Base-by-base conservation (phyloP, 2,888 invertebrate genomes). In the Xestobium rufovillosum region DNA sequence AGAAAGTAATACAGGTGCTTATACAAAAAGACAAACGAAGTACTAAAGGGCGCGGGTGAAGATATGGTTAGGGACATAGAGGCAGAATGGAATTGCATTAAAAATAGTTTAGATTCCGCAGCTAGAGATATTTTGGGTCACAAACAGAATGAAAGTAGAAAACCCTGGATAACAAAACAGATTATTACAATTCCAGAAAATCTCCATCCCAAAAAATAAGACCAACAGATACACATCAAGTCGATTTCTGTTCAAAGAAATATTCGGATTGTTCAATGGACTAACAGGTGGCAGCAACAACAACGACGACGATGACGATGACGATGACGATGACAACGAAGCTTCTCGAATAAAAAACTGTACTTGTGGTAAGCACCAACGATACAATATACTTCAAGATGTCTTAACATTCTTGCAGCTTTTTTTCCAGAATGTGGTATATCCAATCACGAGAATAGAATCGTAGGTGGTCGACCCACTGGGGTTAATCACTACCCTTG, bases 401-500 rank as follows among this genome's bases (percentile, higher is more conserved):
- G 15, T 29, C 37, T 26, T 28, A 3, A 17, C 9, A 3, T 38
- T 36, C 10, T 31, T 29, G 16, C 13, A 44, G 38, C 41, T 32
- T 44, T 44, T 31, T 48, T 66, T 66, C 30, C 66, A 87, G 87
- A 88, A 66, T 88, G 88, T 57, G 87, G 88, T 23, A 70, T 81
- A 39, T 72, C 83, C 1, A 88, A 85, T 68, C 86, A 87, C 69
- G 87, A 89, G 69, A 84, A 83, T 60, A 72, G 89, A 50, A 88
- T 90, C 47, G 85, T 90, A 36, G 89, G 89, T 33, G 89, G 89
- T 9, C 72, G 77, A 54, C 83, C 88, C 13, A 82, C 88, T 1
- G 81, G 83, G 34, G 73, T 84, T 17, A 86, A 88, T 67, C 78
- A 82, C 49, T 89, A 86, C 63, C 89, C 89, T 4, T 89, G 89